Conservation (phyloP, 2,888 invertebrate species). For the Nebria brevicollis region DNA sequence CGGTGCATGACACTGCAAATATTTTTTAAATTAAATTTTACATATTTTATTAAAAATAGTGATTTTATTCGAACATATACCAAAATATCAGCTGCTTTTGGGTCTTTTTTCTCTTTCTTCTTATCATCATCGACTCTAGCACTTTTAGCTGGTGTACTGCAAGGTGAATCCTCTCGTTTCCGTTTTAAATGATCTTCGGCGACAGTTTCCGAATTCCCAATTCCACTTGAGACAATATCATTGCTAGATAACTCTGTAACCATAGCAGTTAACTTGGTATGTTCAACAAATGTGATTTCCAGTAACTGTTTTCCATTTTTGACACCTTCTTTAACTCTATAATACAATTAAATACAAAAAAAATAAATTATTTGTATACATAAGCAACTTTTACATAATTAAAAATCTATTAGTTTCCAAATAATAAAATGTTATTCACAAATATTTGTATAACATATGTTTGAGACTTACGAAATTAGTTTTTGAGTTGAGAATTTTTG, state of each 20-base stretch:
- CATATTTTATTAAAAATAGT: slow-evolving; percentile 33
- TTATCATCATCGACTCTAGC: slow-evolving; percentile 64
- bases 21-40: too few relatives aligned
- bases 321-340: slow-evolving; percentile 63
- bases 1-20: too few relatives aligned
- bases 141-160: slow-evolving; percentile 64
- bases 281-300: slow-evolving; percentile 68
- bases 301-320: slow-evolving; percentile 64
- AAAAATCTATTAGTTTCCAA: not conserved
- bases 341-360: slow-evolving; percentile 36
- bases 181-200: slow-evolving; percentile 61
- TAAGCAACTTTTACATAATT: not conserved
- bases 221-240: slow-evolving; percentile 45
- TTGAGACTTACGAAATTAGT: slow-evolving; percentile 67
- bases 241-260: slow-evolving; percentile 59
- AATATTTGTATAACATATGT: slow-evolving; percentile 2
- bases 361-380: too few relatives aligned
- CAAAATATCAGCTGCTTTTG: slow-evolving; percentile 74
- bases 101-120: slow-evolving; percentile 67
- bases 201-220: slow-evolving; percentile 55
- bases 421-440: not conserved
- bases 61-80: slow-evolving; percentile 61
- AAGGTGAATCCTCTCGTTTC: slow-evolving; percentile 62
- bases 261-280: slow-evolving; percentile 68
- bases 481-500: slow-evolving; percentile 84